Percentiles rank a stretch among this genome's conserved stretches.
phyloP scores from a whole-genome alignment of 2,113 vertebrate species.

The Xyliphius kryptos region DNA sequence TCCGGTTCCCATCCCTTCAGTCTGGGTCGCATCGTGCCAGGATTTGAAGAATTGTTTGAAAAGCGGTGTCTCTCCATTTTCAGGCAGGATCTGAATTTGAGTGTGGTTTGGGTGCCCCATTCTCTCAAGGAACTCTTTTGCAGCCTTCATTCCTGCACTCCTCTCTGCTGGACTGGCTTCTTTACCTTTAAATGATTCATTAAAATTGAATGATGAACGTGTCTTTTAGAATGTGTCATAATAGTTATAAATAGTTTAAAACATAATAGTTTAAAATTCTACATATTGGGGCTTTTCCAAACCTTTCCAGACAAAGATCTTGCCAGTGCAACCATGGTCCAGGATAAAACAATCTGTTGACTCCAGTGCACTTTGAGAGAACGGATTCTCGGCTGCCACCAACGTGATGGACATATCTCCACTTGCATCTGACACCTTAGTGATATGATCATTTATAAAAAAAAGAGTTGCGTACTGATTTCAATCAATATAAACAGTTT shows the following conservation, averaged over 20 bases:
- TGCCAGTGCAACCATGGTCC: conserved; percentile 84
- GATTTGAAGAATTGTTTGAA: conserved; percentile 91
- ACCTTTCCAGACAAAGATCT: conserved; percentile 99
- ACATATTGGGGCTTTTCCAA: not conserved
- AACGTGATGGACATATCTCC: conserved; percentile 80
- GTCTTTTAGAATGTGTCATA: not conserved
- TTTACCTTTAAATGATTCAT: conserved; percentile 67
- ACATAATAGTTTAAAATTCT: too few relatives aligned
- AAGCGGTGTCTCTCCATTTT: conserved; percentile 78
- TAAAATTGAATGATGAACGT: too few relatives aligned
- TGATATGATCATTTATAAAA: not conserved
- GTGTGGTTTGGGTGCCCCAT: conserved; percentile 76
- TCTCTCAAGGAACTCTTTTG: conserved; percentile 74
- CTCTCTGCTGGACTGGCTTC: conserved; percentile 73
- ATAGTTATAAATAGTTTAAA: too few relatives aligned
- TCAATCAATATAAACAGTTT: too few relatives aligned
- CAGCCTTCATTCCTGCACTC: conserved; percentile 71
- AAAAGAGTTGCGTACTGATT: too few relatives aligned
- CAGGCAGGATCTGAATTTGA: conserved; percentile 81
- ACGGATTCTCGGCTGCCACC: conserved; percentile 94
- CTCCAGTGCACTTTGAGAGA: conserved; percentile 77
- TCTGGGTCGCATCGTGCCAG: conserved; percentile 78
- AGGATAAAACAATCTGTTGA: conserved; percentile 94
- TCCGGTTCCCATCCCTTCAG: conserved; percentile 66
- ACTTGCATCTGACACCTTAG: conserved; percentile 80